These are phyloP conservation scores for Falco punctatus DNA, from an alignment of 2,113 vertebrate genomes.

Conservation along the genomic window DNA sequence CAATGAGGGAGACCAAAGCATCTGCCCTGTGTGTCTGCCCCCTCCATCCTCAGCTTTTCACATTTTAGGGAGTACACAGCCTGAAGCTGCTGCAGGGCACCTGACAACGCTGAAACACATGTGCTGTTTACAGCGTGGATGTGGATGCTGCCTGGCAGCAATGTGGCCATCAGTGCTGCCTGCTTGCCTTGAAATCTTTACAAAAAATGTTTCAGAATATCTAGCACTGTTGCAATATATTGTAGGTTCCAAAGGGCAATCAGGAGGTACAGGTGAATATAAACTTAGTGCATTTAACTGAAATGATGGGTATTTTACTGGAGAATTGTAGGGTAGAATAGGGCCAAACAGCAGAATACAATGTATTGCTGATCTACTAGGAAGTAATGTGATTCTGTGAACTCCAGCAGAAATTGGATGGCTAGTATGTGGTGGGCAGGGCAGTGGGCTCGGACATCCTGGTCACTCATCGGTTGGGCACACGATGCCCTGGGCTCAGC, in stretches of 20 bases:
- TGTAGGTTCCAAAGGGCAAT: background rate
- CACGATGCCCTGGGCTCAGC: background rate
- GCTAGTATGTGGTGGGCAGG: background rate
- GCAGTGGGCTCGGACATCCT: accelerated
- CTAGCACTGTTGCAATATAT: background rate
- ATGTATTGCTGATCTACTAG: background rate
- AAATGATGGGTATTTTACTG: background rate
- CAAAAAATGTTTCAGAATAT: background rate
- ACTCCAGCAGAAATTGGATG: background rate
- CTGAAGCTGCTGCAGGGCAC: background rate
- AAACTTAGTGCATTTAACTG: background rate
- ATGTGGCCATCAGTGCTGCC: accelerated
- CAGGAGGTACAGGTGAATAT: background rate
- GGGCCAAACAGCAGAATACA: background rate
- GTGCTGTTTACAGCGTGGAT: accelerated
- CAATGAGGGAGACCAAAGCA: background rate
- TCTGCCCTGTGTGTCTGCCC: background rate
- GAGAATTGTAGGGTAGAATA: background rate
- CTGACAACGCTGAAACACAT: accelerated
- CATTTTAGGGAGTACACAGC: background rate
- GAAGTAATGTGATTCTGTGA: background rate
- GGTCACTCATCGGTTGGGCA: background rate
- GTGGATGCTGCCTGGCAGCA: background rate
- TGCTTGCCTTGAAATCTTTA: accelerated
- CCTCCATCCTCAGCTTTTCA: background rate